These are phyloP conservation scores for Quadroppia sp. DNA, from an alignment of 2,888 invertebrate species.

Conservation along the genomic window DNA sequence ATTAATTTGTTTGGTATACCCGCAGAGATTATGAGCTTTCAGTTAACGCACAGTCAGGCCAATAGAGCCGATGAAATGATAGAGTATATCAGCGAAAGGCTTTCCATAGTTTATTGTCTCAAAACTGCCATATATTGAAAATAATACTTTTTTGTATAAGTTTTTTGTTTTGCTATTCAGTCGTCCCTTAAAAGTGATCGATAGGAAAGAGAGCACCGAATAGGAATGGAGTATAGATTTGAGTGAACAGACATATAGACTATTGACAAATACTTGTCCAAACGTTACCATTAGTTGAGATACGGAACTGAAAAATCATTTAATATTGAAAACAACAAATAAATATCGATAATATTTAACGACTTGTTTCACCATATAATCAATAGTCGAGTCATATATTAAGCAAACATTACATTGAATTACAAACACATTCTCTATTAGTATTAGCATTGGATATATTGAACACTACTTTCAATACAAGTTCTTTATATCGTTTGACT, in stretches of 20 bases:
- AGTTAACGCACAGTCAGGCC: not conserved
- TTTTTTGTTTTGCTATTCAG: slow-evolving; percentile 21
- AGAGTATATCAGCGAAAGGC: not conserved
- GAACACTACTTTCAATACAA: not conserved
- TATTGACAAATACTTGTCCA: not conserved
- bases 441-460: slow-evolving; percentile 11
- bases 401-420: not conserved
- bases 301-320: too few relatives aligned
- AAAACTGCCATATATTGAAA: slow-evolving; percentile 1
- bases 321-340: too few relatives aligned
- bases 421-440: slow-evolving; percentile 13
- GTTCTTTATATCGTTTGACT: not conserved
- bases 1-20: slow-evolving; percentile 35
- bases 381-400: too few relatives aligned
- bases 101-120: slow-evolving; percentile 6
- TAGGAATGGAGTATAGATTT: slow-evolving; percentile 27
- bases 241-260: too few relatives aligned
- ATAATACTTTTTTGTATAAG: not conserved
- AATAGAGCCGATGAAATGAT: not conserved
- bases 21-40: slow-evolving; percentile 34
- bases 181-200: slow-evolving; percentile 16
- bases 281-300: not conserved
- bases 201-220: not conserved
- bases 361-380: too few relatives aligned
- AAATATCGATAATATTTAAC: too few relatives aligned